Base-by-base conservation (phyloP, 2,113 vertebrate genomes). In the Pseudopipra pipra region DNA sequence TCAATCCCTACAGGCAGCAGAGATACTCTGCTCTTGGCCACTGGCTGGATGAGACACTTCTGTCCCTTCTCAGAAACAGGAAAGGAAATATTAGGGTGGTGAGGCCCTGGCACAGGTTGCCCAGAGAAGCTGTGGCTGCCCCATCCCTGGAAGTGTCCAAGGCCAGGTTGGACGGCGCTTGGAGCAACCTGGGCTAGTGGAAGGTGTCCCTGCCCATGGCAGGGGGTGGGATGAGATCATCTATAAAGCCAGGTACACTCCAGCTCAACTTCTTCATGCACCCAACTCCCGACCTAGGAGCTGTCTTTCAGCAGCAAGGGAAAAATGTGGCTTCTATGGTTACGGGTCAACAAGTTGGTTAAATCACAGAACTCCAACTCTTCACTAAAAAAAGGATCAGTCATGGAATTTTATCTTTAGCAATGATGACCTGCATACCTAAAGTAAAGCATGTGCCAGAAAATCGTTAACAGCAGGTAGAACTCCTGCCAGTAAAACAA, bases 111-210 rank as follows among this genome's bases (percentile, higher is more conserved):
- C 14, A 73, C 31, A 73, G 17, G 35, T 2, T 16, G 37, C 8
- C 44, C 68, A 51, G 44, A 39, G 52, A 21, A 67, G 52, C 68
- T 59, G 37, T 13, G 52, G 19, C 23, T 67, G 66, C 49, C 24
- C 16, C 75, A 44, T 33, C 27, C 6, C 27, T 51, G 44, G 6
- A 1, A 59, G 15, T 30, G 28, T 30, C 28, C 70, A 28, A 59
- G 35, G 12, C 33, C 70, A 82, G 12, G 23, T 0, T 52, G 44
- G 51, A 88, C 0, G 0, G 25, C 22, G 37, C 11, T 58, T 39
- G 1, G 61, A 52, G 33, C 23, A 37, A 0, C 4, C 27, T 81
- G 44, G 27, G 28, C 0, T 9, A 24, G 27, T 28, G 37, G 27
- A 13, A 52, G 10, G 9, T 66, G 59, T 66, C 51, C 44, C 31